Percentiles rank a stretch among this genome's conserved stretches.
Conservation (phyloP, 2,113 vertebrate species). For the mouse (Mus musculus) region GRCm39 chr6:87051001-87051500, state of each 20-base stretch:
- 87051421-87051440: neutral
- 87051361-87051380: neutral
- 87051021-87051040: neutral
- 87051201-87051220: neutral
- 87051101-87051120: constrained; percentile 26
- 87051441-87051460: neutral
- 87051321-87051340: neutral
- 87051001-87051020: constrained; percentile 9
- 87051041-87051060: constrained; percentile 11
- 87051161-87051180: constrained; percentile 40
- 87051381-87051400: neutral
- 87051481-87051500: neutral
- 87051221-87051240: neutral
- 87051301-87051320: neutral
- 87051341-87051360: neutral
- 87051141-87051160: constrained; percentile 28
- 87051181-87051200: neutral
- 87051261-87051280: neutral
- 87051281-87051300: neutral
- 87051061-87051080: neutral
- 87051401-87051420: neutral
- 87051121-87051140: neutral
- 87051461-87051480: neutral
- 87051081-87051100: neutral
- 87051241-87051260: neutral